Percentiles rank a stretch among this genome's conserved stretches.
phyloP scores from a whole-genome alignment of 2,888 invertebrate genomes.

The Lissocephala sabroskyi region DNA sequence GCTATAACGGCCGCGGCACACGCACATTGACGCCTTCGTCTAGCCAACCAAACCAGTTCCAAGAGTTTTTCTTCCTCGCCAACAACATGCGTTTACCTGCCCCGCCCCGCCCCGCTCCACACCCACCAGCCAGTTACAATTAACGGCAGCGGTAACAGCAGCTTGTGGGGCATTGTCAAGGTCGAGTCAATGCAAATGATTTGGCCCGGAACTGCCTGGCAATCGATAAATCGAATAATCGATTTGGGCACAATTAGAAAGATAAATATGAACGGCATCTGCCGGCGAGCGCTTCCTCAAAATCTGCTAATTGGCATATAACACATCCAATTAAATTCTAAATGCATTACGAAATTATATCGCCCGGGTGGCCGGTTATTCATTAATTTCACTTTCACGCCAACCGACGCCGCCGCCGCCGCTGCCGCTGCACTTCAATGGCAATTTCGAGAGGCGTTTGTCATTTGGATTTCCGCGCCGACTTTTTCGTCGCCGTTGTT shows the following conservation, averaged over 20 bases:
- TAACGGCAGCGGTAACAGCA: too few species aligned
- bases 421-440: not conserved
- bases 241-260: constrained; percentile 57
- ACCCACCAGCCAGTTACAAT: constrained; percentile 1
- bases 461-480: constrained; percentile 16
- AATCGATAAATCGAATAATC: constrained; percentile 28
- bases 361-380: not conserved
- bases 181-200: constrained; percentile 52
- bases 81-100: constrained; percentile 4
- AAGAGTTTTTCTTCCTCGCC: constrained; percentile 52
- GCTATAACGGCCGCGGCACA: constrained; percentile 18
- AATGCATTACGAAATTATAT: constrained; percentile 11
- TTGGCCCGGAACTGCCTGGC: constrained; percentile 43
- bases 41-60: constrained; percentile 30
- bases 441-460: not conserved
- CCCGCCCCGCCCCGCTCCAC: not conserved
- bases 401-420: not conserved
- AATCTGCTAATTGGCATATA: constrained; percentile 56
- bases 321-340: constrained; percentile 48
- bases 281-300: constrained; percentile 45
- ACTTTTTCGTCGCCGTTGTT: constrained; percentile 10
- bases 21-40: constrained; percentile 51
- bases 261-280: not conserved
- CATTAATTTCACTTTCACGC: constrained; percentile 1
- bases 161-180: constrained; percentile 53